Percentiles rank a stretch among this genome's conserved stretches.
These are phyloP conservation scores for Drosophila pseudoobscura DNA, from an alignment of 1,140 invertebrate species.

Conservation along the genomic window DNA sequence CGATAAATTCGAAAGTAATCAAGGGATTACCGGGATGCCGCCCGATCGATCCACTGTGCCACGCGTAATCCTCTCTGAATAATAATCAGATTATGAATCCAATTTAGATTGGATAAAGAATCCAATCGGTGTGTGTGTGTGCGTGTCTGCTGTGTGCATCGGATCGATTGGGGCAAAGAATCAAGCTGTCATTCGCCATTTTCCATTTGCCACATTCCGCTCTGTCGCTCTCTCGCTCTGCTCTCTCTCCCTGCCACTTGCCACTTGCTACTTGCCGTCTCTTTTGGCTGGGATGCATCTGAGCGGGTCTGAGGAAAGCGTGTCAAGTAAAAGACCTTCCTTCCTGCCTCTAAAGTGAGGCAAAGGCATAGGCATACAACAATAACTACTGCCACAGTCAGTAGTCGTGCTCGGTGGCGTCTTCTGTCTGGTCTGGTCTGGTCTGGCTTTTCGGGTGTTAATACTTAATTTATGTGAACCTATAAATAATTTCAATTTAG, in stretches of 20 bases:
- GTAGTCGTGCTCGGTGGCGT: not conserved
- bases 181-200: slow-evolving; percentile 14
- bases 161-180: slow-evolving; percentile 15
- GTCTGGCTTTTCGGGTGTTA: slow-evolving; percentile 55
- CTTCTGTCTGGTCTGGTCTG: too few relatives aligned
- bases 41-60: too few relatives aligned
- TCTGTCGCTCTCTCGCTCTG: too few relatives aligned
- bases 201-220: not conserved
- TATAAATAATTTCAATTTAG: slow-evolving; percentile 82
- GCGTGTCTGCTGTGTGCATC: not conserved
- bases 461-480: slow-evolving; percentile 81
- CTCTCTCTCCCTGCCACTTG: not conserved
- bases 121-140: too few relatives aligned
- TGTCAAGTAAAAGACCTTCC: slow-evolving; percentile 31
- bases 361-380: not conserved
- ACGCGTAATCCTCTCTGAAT: too few relatives aligned
- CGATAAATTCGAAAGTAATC: slow-evolving; percentile 1
- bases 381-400: slow-evolving; percentile 57
- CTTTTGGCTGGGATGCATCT: not conserved
- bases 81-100: too few relatives aligned
- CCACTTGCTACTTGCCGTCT: not conserved
- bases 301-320: slow-evolving; percentile 16
- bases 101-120: too few relatives aligned
- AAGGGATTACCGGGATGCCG: too few relatives aligned
- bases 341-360: not conserved